Evolutionary conservation across 2,113 vertebrate genomes (phyloP).

Genomic region (Pagrus major): DNA sequence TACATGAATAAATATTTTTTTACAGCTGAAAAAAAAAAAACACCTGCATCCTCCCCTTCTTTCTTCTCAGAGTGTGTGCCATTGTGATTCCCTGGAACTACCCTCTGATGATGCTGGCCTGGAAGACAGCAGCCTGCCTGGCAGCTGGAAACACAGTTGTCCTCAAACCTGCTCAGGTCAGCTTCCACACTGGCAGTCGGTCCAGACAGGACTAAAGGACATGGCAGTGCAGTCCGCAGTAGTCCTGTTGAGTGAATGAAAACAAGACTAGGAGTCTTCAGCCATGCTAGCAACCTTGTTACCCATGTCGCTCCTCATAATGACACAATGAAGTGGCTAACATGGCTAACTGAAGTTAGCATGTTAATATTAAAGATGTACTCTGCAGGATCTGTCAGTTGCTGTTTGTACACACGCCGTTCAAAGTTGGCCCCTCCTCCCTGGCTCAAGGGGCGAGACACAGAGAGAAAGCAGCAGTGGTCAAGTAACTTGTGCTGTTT

Average conservation of each 20-base stretch:
- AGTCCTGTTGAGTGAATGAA: background rate
- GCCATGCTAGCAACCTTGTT: no score
- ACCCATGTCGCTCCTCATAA: no score
- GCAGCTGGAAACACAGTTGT: conserved; percentile 90
- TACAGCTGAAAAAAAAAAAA: background rate
- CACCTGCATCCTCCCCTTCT: background rate
- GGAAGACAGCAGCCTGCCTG: conserved; percentile 90
- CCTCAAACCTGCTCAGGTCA: conserved; percentile 91
- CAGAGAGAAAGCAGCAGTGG: no score
- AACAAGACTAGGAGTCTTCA: no score
- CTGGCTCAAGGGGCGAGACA: no score
- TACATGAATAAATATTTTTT: background rate
- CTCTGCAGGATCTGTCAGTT: no score
- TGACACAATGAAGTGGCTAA: no score
- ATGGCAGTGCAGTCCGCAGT: background rate
- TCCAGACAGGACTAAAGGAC: background rate
- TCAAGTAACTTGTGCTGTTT: no score
- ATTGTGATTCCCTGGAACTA: conserved; percentile 94
- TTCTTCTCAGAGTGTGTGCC: conserved; percentile 85
- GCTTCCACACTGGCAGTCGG: background rate
- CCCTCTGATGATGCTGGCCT: conserved; percentile 92
- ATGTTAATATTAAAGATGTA: no score
- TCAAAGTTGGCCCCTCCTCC: no score
- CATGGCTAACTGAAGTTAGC: no score
- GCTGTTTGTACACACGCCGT: no score